Evolutionary conservation across 2,888 invertebrate genomes (phyloP).

Genomic region (Drosophila acutilabella): DNA sequence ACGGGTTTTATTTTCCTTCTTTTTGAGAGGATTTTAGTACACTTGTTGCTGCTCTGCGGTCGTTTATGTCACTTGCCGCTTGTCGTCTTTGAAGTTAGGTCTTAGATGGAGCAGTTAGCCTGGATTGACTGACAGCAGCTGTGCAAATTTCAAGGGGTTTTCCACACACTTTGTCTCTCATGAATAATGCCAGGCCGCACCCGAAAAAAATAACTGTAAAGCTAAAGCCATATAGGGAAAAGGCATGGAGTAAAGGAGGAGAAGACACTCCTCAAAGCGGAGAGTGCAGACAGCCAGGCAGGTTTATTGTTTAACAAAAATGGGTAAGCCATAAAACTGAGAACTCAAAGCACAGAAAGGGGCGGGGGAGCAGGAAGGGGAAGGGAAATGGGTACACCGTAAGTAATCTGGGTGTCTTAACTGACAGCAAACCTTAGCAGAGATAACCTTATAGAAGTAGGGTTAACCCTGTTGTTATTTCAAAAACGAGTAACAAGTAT

Average conservation of each 20-base stretch:
- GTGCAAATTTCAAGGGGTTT: slow-evolving; percentile 45
- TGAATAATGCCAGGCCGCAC: slow-evolving; percentile 67
- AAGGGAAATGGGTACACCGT: too few species aligned
- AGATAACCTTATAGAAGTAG: too few species aligned
- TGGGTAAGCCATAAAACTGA: slow-evolving; percentile 72
- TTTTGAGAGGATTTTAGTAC: slow-evolving; percentile 27
- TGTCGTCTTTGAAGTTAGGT: slow-evolving; percentile 47
- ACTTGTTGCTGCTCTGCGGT: slow-evolving; percentile 66
- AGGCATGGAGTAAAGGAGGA: not conserved
- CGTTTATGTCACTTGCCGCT: slow-evolving; percentile 39
- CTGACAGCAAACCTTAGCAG: too few species aligned
- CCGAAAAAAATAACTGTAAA: slow-evolving; percentile 24
- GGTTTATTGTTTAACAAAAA: slow-evolving; percentile 73
- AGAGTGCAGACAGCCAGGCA: slow-evolving; percentile 66
- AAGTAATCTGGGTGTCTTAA: too few species aligned
- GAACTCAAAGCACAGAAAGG: not conserved
- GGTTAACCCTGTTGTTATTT: too few species aligned
- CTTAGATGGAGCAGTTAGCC: slow-evolving; percentile 19
- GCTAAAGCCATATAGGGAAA: slow-evolving; percentile 8
- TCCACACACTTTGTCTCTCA: slow-evolving; percentile 54
- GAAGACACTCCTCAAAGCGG: slow-evolving; percentile 46
- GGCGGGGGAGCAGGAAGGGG: too few species aligned
- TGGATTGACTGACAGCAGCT: slow-evolving; percentile 48
- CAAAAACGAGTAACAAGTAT: too few species aligned
- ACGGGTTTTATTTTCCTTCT: slow-evolving; percentile 26